Evolutionary conservation across 2,113 vertebrate species (phyloP).

Genomic region (Porphyrio hochstetteri): DNA sequence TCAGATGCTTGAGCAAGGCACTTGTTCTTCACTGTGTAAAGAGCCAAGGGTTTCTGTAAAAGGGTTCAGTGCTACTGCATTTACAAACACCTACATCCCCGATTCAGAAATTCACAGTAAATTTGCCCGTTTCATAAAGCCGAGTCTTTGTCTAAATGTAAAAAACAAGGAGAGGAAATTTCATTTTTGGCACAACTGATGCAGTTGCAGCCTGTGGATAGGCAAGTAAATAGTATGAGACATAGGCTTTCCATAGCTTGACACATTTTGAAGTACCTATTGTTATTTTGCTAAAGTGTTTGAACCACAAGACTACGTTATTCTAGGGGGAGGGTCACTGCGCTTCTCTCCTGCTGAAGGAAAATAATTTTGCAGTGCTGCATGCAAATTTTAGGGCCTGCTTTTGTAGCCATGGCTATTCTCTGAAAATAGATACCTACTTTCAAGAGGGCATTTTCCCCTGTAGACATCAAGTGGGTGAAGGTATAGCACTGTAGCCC

Average conservation of each 20-base stretch:
- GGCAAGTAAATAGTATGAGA: neutral
- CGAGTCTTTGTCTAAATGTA: neutral
- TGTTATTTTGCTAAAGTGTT: neutral
- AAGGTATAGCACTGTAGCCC: neutral
- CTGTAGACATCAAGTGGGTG: conserved; percentile 11
- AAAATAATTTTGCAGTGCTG: neutral
- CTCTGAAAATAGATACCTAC: conserved; percentile 34
- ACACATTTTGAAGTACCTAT: neutral
- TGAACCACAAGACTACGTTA: neutral
- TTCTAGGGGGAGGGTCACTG: neutral
- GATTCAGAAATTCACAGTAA: neutral
- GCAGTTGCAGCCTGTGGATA: neutral
- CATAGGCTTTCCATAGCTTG: neutral
- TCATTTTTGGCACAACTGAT: neutral
- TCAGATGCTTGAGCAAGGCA: neutral
- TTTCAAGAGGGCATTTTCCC: conserved; percentile 41
- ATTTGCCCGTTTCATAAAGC: neutral
- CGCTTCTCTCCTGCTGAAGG: neutral
- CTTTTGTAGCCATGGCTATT: conserved; percentile 49
- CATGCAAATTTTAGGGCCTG: conserved; percentile 6
- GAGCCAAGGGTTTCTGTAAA: neutral
- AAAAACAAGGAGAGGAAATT: neutral
- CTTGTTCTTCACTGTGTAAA: neutral
- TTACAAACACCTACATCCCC: neutral
- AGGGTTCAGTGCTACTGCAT: neutral